Percentiles rank a stretch among this genome's conserved stretches.
Evolutionary conservation across 2,797 vertebrate genomes (phyloP).

Genomic region (Gobio occitaniae): DNA sequence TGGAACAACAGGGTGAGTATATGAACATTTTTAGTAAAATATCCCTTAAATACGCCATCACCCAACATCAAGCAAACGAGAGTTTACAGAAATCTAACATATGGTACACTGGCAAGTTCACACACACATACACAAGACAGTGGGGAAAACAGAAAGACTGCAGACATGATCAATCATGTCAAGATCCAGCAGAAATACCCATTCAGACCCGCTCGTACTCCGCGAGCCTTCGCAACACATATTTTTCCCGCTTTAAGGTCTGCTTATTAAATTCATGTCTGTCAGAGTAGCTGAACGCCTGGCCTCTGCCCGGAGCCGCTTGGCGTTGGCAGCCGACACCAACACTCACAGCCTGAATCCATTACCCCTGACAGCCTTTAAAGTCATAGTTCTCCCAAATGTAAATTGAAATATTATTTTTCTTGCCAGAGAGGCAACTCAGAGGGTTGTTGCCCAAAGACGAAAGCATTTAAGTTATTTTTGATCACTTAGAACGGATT

Average conservation of each 20-base stretch:
- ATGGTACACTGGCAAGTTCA: background rate
- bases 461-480: constrained; percentile 10
- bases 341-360: constrained; percentile 45
- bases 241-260: constrained; percentile 32
- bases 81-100: constrained; percentile 1
- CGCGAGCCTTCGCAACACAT: constrained; percentile 1
- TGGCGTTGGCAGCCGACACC: constrained; percentile 20
- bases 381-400: constrained; percentile 44
- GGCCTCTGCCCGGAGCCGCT: constrained; percentile 46
- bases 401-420: constrained; percentile 54
- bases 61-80: background rate
- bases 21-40: background rate
- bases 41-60: background rate
- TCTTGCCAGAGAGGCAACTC: constrained; percentile 16
- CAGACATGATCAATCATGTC: constrained; percentile 37
- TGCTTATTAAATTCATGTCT: constrained; percentile 55
- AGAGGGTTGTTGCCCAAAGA: constrained; percentile 21
- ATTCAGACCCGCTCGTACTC: constrained; percentile 16
- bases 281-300: constrained; percentile 41
- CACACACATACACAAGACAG: background rate
- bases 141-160: background rate
- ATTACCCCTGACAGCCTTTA: constrained; percentile 54
- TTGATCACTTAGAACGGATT: background rate
- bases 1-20: background rate
- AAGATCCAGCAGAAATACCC: constrained; percentile 34